Base-by-base conservation (phyloP, 2,888 invertebrate genomes). In the Diaperis boleti region DNA sequence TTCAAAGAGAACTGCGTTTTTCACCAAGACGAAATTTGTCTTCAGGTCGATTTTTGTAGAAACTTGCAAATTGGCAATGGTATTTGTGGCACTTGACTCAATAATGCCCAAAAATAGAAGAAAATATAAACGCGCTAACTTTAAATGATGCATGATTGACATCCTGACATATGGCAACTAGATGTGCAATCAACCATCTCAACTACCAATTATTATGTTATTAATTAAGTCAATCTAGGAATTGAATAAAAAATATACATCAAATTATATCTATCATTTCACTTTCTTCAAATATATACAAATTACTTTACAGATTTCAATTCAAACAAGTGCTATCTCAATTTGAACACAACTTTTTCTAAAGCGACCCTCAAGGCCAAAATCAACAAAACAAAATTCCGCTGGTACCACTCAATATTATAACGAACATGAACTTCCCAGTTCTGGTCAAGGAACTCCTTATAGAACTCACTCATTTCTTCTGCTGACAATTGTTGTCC, bases 401-500 rank as follows among this genome's bases (percentile, higher is more conserved):
- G 90, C 72, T 87, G 87, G 79, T 95, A 94, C 95, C 95, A 95
- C 61, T 90, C 87, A 52, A 89, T 83, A 76, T 95, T 95, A 77
- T 95, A 95, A 61, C 84, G 81, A 0, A 90, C 81, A 79, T 95
- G 95, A 0, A 83, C 79, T 70, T 85, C 86, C 88, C 91, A 91
- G 78, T 95, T 92, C 75, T 90, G 89, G 78, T 95, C 92, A 8
- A 95, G 83, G 78, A 95, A 95, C 45, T 86, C 81, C 82, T 92
- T 94, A 77, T 95, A 95, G 81, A 95, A 95, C 15, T 89, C 87
- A 72, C 95, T 94, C 91, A 95, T 92, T 81, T 92, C 91, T 81
- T 94, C 93, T 1, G 92, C 89, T 2, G 88, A 87, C 14, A 91
- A 78, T 35, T 85, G 86, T 54, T 84, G 82, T 68, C 86, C 81